Percentiles rank a stretch among this genome's conserved stretches.
phyloP scores from a whole-genome alignment of 2,113 vertebrate genomes.

The Cyprinodon brontotheroides region DNA sequence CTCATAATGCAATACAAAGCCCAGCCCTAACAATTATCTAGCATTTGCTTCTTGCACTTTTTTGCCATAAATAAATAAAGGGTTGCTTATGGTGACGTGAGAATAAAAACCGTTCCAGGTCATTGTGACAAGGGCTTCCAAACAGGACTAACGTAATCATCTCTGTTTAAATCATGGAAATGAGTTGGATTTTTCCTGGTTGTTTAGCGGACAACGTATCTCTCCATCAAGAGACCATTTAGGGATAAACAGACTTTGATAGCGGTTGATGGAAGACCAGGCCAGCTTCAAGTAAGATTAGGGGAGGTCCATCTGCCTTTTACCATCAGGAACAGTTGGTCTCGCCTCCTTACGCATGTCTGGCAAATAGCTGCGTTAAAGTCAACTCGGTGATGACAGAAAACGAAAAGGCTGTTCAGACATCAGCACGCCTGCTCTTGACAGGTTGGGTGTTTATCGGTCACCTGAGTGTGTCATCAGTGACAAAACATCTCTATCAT shows the following conservation, averaged over 20 bases:
- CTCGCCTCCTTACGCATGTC: slow-evolving; percentile 51
- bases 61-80: no score
- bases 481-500: no score
- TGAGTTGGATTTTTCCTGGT: slow-evolving; percentile 7
- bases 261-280: slow-evolving; percentile 33
- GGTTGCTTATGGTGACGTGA: no score
- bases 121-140: not conserved
- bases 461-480: no score
- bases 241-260: slow-evolving; percentile 45
- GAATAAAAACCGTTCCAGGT: no score
- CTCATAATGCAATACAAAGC: no score
- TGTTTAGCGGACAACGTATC: not conserved
- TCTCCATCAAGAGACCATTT: slow-evolving; percentile 5
- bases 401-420: slow-evolving; percentile 42
- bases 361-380: slow-evolving; percentile 72
- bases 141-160: not conserved
- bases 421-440: slow-evolving; percentile 16
- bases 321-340: slow-evolving; percentile 49
- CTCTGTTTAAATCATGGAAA: no score
- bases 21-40: no score
- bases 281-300: slow-evolving; percentile 30
- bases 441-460: no score
- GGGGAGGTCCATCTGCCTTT: slow-evolving; percentile 46
- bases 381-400: no score
- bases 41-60: no score